Evolutionary conservation across 2,888 invertebrate species (phyloP).

Genomic region (Mycalesis mineus): DNA sequence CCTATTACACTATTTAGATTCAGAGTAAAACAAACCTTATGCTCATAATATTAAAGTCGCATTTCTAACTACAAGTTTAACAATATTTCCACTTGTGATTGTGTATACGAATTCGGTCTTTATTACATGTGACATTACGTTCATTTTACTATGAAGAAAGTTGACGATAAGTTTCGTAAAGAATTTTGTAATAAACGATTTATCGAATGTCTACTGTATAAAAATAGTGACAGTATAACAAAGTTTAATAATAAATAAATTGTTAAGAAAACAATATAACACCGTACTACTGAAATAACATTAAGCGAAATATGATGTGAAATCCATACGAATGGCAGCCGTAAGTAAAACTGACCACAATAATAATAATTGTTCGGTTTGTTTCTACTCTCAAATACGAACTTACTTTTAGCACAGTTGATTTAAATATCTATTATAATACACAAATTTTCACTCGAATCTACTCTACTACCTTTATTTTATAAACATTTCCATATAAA

Average conservation of each 20-base stretch:
- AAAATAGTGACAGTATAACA: not conserved
- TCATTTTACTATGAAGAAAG: not conserved
- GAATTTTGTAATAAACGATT: too few species aligned
- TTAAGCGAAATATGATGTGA: not conserved
- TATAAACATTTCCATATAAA: not conserved
- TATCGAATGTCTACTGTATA: not conserved
- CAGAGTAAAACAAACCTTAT: too few species aligned
- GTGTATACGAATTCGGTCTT: not conserved
- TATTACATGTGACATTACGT: not conserved
- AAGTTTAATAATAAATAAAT: not conserved
- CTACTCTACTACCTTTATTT: not conserved
- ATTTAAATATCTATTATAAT: not conserved
- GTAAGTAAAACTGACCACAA: conserved; percentile 9
- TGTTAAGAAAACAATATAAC: not conserved
- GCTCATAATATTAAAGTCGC: too few species aligned
- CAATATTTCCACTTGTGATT: not conserved
- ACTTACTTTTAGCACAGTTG: not conserved
- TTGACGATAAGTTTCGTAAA: not conserved
- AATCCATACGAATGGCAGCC: not conserved
- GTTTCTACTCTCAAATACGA: not conserved
- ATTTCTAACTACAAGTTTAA: not conserved
- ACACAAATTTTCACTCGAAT: not conserved
- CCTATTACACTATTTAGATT: too few species aligned
- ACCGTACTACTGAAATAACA: not conserved
- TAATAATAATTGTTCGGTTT: not conserved